Conservation (phyloP, 1,140 invertebrate species). For the Hycleus phaleratus region DNA sequence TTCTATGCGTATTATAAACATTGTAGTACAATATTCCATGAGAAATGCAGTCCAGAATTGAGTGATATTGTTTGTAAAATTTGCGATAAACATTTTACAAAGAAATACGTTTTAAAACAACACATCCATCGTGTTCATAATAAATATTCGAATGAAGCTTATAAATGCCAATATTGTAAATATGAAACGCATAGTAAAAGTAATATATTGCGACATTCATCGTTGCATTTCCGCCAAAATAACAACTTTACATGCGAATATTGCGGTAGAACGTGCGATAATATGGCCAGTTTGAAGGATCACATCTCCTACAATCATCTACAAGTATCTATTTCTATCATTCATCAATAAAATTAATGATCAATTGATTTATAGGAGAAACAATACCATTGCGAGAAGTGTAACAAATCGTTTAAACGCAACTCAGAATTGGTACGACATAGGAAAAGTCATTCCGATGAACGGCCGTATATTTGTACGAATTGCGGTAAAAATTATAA, state of each 20-base stretch:
- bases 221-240: constrained; percentile 36
- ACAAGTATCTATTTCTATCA: constrained; percentile 4
- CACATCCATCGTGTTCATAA: constrained; percentile 39
- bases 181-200: constrained; percentile 38
- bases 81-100: constrained; percentile 37
- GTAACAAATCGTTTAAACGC: constrained; percentile 22
- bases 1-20: constrained; percentile 28
- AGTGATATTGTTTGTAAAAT: constrained; percentile 35
- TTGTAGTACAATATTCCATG: constrained; percentile 33
- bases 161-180: constrained; percentile 34
- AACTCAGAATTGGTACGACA: constrained; percentile 19
- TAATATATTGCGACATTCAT: constrained; percentile 36
- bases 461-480: constrained; percentile 14
- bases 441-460: constrained; percentile 15
- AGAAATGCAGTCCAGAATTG: constrained; percentile 34
- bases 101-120: constrained; percentile 36
- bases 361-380: constrained; percentile 8
- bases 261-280: constrained; percentile 40
- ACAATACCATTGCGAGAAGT: constrained; percentile 16
- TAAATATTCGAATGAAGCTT: constrained; percentile 30
- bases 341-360: not conserved
- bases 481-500: constrained; percentile 18
- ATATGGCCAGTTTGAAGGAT: constrained; percentile 16
- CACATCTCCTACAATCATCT: constrained; percentile 18
- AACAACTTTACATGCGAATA: constrained; percentile 37